phyloP scores from a whole-genome alignment of 2,797 vertebrate genomes.

The Crypturellus tataupa region DNA sequence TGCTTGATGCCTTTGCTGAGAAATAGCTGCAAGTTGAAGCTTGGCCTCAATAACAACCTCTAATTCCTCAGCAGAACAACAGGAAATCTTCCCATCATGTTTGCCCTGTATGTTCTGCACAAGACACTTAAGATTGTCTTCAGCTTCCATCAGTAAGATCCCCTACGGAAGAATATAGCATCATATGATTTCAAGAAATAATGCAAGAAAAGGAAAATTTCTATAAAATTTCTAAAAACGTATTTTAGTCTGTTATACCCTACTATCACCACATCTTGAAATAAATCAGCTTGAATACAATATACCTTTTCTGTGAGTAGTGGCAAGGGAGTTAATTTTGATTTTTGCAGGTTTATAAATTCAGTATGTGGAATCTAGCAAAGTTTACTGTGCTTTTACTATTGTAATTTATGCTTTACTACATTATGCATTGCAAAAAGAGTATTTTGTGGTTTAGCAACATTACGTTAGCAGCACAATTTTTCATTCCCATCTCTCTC shows the following conservation, averaged over 20 bases:
- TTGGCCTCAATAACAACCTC: constrained; percentile 84
- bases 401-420: not conserved
- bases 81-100: constrained; percentile 29
- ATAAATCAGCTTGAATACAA: not conserved
- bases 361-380: not conserved
- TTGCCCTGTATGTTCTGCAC: constrained; percentile 63
- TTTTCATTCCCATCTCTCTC: not conserved
- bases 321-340: not conserved
- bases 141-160: constrained; percentile 85
- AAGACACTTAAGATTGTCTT: constrained; percentile 76
- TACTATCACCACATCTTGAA: not conserved
- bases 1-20: constrained; percentile 85
- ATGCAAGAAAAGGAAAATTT: not conserved
- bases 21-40: constrained; percentile 86
- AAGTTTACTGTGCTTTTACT: not conserved
- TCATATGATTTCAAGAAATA: not conserved
- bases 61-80: constrained; percentile 79
- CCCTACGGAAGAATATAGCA: constrained; percentile 76
- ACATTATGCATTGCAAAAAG: not conserved
- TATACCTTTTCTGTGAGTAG: not conserved
- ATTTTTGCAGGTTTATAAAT: not conserved
- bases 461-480: not conserved
- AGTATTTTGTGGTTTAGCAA: not conserved
- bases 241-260: not conserved
- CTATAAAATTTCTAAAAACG: not conserved